These are phyloP conservation scores for Sebastes oblongus DNA, from an alignment of 2,797 vertebrate species.

Conservation along the genomic window DNA sequence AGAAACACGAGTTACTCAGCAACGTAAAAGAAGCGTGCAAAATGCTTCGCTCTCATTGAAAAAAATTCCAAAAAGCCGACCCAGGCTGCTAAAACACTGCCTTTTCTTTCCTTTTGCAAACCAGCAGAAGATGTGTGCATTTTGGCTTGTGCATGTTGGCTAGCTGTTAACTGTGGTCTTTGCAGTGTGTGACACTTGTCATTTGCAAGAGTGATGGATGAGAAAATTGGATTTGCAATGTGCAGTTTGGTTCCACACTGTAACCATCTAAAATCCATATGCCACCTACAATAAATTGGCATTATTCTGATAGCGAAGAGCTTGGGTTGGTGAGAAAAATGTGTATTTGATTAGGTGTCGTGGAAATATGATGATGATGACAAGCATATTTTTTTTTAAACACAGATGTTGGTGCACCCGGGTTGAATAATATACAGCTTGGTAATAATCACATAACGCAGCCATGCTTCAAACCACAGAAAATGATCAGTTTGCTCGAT, in stretches of 20 bases:
- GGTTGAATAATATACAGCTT: constrained; percentile 15
- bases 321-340: neutral
- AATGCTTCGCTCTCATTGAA: too few species aligned
- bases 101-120: neutral
- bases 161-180: neutral
- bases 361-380: neutral
- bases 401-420: neutral
- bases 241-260: neutral
- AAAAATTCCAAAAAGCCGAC: too few species aligned
- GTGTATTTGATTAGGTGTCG: neutral
- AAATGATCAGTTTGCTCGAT: constrained; percentile 24
- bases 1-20: too few species aligned
- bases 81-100: too few species aligned
- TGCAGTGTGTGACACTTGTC: neutral
- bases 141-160: neutral
- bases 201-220: neutral
- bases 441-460: constrained; percentile 26
- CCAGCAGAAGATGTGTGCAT: neutral
- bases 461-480: constrained; percentile 7
- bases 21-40: too few species aligned
- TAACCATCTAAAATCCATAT: neutral
- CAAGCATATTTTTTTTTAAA: neutral
- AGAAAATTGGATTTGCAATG: constrained; percentile 12
- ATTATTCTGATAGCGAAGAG: constrained; percentile 7
- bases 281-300: neutral